Evolutionary conservation across 2,113 vertebrate genomes (phyloP).

Genomic region (Ophiodon elongatus): DNA sequence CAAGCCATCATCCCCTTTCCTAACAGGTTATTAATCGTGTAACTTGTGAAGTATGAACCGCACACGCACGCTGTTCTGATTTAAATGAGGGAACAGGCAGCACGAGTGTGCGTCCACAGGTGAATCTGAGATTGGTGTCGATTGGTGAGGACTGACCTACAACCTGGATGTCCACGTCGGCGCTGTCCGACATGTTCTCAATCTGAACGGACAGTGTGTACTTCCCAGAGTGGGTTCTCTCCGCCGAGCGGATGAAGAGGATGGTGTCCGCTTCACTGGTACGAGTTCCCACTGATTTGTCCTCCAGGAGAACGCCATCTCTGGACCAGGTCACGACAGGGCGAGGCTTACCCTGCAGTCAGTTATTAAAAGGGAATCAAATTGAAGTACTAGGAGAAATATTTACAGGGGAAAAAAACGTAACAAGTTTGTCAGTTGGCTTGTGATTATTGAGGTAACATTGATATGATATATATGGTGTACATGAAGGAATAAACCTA

Average conservation of each 20-base stretch:
- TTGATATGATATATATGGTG: not conserved
- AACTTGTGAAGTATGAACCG: slow-evolving; percentile 21
- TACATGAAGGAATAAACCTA: too few relatives aligned
- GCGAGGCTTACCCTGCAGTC: slow-evolving; percentile 89
- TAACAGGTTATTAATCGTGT: slow-evolving; percentile 52
- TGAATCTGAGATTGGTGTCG: not conserved
- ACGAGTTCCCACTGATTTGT: slow-evolving; percentile 80
- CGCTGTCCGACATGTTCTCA: slow-evolving; percentile 89
- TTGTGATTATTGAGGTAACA: not conserved
- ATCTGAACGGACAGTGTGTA: slow-evolving; percentile 89
- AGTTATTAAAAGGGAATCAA: not conserved
- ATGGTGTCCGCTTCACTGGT: slow-evolving; percentile 88
- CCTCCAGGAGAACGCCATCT: slow-evolving; percentile 85
- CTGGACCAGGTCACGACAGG: slow-evolving; percentile 89
- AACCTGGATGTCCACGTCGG: slow-evolving; percentile 86
- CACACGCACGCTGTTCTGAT: slow-evolving; percentile 6
- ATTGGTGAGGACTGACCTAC: slow-evolving; percentile 84
- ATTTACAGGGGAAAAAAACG: not conserved
- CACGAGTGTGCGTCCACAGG: not conserved
- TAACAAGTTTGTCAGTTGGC: not conserved
- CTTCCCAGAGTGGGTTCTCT: slow-evolving; percentile 87
- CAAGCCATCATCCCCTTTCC: slow-evolving; percentile 45
- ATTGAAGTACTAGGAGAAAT: not conserved
- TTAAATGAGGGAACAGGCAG: slow-evolving; percentile 32
- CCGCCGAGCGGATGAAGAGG: slow-evolving; percentile 89